Evolutionary conservation across 2,888 invertebrate species (phyloP), one percentile per base, ranked within the genome.

Genomic region (Amphipyra berbera): DNA sequence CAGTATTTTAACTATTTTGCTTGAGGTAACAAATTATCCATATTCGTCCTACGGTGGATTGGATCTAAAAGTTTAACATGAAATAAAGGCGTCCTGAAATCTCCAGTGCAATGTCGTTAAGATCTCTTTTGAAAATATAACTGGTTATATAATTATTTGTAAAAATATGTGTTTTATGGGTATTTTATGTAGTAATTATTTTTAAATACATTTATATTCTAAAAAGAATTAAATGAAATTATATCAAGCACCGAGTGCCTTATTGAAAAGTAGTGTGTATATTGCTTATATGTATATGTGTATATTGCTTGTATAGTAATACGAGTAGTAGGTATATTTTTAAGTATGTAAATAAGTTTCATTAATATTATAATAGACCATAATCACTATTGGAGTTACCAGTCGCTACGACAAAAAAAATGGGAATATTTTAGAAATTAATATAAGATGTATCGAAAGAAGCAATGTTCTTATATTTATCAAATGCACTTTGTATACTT

Each of bases 211-310:
- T 45, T 46, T 33, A 33, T 13, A 46, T 71, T 53, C 68, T 71
- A 48, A 41, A 30, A 55, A 42, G 10, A 55, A 58, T 66, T 57
- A 69, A 67, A 61, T 62, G 46, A 54, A 66, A 61, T 63, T 58
- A 81, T 73, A 76, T 80, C 74, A 84, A 83, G 91, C 94, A 92
- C 93, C 89, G 90, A 92, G 94, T 94, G 94, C 94, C 94, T 94
- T 94, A 92, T 83, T 82, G 58, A 85, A 88, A 78, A 37, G 90
- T 94, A 94, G 94, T 80, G 69, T 89, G 91, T 93, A 93, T 74
- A 69, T 10, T 73, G 68, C 73, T 80, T 71, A n/a, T n/a, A n/a
- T n/a, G n/a, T n/a, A n/a, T n/a, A n/a, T 80, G 69, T 89, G 91
- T 93, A 93, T 74, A 69, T 10, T 73, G 68, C 73, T 80, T 71